Percentiles rank a stretch among this genome's conserved stretches.
phyloP scores from a whole-genome alignment of 2,113 vertebrate genomes.

The Hydropotes inermis region DNA sequence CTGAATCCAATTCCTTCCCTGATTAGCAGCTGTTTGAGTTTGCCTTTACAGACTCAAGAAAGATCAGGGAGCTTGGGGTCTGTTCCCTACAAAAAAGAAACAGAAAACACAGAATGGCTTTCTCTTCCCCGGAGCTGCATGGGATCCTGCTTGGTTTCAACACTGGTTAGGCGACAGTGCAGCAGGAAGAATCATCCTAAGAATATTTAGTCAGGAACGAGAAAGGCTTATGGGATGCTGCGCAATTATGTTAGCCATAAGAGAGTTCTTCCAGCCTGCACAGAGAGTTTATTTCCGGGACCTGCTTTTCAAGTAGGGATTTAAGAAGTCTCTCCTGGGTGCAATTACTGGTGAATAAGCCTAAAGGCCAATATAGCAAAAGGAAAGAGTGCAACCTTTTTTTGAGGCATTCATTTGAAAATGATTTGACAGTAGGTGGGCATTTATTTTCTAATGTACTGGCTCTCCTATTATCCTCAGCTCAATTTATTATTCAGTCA shows the following conservation, averaged over 20 bases:
- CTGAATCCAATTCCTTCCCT: neutral
- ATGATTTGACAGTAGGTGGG: neutral
- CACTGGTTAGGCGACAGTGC: neutral
- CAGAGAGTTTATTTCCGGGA: neutral
- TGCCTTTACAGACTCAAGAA: neutral
- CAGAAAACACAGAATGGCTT: neutral
- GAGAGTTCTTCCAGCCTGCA: neutral
- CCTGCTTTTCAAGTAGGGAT: neutral
- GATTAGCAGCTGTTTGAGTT: neutral
- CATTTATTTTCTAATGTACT: neutral
- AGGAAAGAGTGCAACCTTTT: neutral
- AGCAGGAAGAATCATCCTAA: neutral
- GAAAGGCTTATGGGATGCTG: neutral
- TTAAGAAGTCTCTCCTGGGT: neutral
- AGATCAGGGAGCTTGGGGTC: neutral
- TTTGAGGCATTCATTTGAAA: neutral
- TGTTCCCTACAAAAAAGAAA: neutral
- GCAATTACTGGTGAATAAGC: neutral
- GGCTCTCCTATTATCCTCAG: neutral
- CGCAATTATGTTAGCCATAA: neutral
- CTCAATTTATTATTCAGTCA: neutral
- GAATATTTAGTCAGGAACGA: neutral
- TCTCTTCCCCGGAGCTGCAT: fast-evolving
- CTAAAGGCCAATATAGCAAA: neutral
- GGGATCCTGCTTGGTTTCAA: neutral